Evolutionary conservation across 1,140 invertebrate genomes (phyloP), one percentile per base, ranked within the genome.

Genomic region (Lethrus apterus): DNA sequence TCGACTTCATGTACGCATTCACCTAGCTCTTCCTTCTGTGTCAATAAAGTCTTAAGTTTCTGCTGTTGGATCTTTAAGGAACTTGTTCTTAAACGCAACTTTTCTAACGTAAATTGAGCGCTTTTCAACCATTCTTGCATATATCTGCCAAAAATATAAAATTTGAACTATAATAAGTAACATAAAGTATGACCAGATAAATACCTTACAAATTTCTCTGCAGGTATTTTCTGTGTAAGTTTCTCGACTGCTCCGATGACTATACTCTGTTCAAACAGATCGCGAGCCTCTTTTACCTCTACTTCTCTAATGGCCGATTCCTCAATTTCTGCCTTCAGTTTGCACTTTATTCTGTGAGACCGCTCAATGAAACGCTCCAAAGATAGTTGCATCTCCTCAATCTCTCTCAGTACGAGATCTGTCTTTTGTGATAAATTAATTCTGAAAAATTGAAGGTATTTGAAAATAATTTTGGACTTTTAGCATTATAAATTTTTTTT

Each of bases 91-190:
- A 73, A 48, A 42, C 68, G 56, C 2, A 71, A 46, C 52, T 70
- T 68, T 48, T 70, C 69, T 4, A 66, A 58, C 20, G 58, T 58
- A 3, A 49, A 46, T 24, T 63, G 57, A 2, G 56, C 48, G 21
- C 50, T 55, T 59, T 63, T 68, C 7, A 70, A 50, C 60, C 67
- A 70, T 15, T 70, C 63, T 10, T 72, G 64, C 54, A 72, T 56
- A 49, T 63, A 69, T 40, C 67, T 70, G 24, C 26, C 15, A 9
- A 8, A 18, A 32, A 9, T 19, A 20, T 33, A 48, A 26, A 10
- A 21, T 9, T 26, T 5, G 10, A 26, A 5, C 4, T 26, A 26
- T 5, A n/a, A n/a, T n/a, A n/a, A n/a, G n/a, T n/a, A n/a, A n/a
- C n/a, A n/a, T n/a, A n/a, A n/a, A n/a, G 11, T 34, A 11, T 10